These are phyloP conservation scores for Leptinotarsa defecta DNA, from an alignment of 1,140 invertebrate species.

Conservation along the genomic window DNA sequence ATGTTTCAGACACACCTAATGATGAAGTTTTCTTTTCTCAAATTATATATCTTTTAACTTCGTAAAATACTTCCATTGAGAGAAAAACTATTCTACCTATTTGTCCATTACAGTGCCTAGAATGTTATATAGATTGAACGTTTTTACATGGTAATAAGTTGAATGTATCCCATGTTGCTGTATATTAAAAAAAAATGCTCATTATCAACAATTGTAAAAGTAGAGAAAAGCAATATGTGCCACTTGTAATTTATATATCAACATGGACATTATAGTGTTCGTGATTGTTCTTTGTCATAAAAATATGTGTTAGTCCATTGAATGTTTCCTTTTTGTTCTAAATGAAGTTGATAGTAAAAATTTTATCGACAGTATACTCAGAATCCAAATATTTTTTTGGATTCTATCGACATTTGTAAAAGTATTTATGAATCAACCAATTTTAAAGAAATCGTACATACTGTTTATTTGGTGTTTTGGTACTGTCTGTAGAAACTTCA, in stretches of 20 bases:
- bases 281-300: background rate
- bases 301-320: background rate
- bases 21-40: background rate
- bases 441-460: no score
- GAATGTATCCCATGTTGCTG: constrained; percentile 15
- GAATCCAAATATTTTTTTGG: no score
- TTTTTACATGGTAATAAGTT: background rate
- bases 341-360: no score
- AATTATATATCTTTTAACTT: background rate
- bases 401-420: no score
- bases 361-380: no score
- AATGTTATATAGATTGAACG: background rate
- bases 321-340: no score
- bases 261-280: background rate
- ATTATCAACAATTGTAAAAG: background rate
- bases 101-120: constrained; percentile 19
- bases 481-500: no score
- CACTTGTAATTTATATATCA: background rate
- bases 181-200: constrained; percentile 16
- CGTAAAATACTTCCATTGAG: background rate
- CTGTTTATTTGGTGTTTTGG: no score
- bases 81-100: constrained; percentile 6
- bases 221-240: constrained; percentile 5
- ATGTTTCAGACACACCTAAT: no score
- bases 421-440: no score